Percentiles rank a stretch among this genome's conserved stretches.
Conservation (phyloP, 2,797 vertebrate genomes). For the Sebastes matsubarae region DNA sequence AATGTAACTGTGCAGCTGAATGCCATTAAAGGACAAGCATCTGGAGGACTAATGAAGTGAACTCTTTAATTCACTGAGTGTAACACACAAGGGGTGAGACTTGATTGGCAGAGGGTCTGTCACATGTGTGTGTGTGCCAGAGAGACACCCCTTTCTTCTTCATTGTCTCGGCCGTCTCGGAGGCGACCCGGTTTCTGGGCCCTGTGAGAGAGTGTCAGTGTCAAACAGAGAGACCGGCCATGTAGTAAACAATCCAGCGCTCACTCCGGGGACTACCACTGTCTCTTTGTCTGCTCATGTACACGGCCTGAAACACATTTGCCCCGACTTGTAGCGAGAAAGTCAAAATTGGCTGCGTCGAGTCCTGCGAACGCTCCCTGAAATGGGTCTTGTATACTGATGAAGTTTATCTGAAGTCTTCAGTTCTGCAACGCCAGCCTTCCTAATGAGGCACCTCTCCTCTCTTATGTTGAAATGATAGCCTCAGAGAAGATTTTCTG, state of each 20-base stretch:
- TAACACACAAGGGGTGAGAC: constrained; percentile 13
- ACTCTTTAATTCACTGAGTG: constrained; percentile 38
- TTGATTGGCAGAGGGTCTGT: constrained; percentile 29
- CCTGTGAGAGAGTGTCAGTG: constrained; percentile 35
- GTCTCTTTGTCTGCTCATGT: constrained; percentile 34
- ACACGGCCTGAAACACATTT: constrained; percentile 29
- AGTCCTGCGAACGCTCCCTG: not conserved
- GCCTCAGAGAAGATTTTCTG: constrained; percentile 72
- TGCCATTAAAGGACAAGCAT: constrained; percentile 27
- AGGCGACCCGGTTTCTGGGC: constrained; percentile 47
- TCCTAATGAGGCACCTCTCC: constrained; percentile 58
- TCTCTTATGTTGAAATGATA: constrained; percentile 67
- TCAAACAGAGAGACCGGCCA: constrained; percentile 28
- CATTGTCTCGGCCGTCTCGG: constrained; percentile 18
- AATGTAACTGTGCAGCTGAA: constrained; percentile 14
- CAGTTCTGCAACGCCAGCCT: constrained; percentile 31
- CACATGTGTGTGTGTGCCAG: not conserved
- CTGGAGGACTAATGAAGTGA: constrained; percentile 48
- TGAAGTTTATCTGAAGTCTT: constrained; percentile 43
- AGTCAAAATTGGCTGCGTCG: constrained; percentile 13
- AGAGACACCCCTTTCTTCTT: constrained; percentile 33
- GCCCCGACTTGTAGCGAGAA: constrained; percentile 21
- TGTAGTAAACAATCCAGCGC: constrained; percentile 39
- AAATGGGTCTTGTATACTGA: constrained; percentile 41
- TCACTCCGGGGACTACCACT: constrained; percentile 32